Conservation (phyloP, 2,113 vertebrate species). For the Cynopterus brachyotis region DNA sequence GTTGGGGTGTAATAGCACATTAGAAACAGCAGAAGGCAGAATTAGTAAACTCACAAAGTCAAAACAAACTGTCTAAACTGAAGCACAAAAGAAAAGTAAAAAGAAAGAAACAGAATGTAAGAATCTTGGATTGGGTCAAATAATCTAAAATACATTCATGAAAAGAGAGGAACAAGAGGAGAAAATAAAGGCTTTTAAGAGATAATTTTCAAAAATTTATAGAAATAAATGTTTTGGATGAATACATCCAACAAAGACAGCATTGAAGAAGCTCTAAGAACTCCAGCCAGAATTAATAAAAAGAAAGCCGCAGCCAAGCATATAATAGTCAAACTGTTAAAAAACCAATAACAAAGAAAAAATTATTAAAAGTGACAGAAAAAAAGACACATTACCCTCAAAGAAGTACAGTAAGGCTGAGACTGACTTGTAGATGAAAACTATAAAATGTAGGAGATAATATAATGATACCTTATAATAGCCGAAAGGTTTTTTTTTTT, state of each 20-base stretch:
- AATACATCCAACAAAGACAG: neutral
- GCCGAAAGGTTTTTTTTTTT: neutral
- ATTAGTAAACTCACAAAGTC: neutral
- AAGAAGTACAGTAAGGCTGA: neutral
- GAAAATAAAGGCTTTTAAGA: neutral
- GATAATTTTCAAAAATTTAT: neutral
- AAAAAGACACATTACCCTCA: neutral
- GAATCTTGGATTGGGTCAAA: neutral
- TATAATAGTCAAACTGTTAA: neutral
- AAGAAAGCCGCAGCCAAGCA: neutral
- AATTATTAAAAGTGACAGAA: neutral
- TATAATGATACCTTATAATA: neutral
- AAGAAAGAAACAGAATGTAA: neutral
- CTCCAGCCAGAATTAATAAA: neutral
- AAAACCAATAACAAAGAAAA: neutral
- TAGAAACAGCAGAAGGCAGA: neutral
- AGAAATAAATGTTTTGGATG: neutral
- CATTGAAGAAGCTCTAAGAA: neutral
- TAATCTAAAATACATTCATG: neutral
- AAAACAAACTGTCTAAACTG: neutral
- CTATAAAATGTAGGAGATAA: neutral
- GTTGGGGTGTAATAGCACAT: neutral
- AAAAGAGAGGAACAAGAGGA: neutral
- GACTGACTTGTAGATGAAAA: neutral
- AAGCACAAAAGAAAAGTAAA: neutral